A percentile compares a stretch with the other conserved stretches of the same genome.
phyloP scores from a whole-genome alignment of 2,113 vertebrate species.

The Eulemur rufifrons region DNA sequence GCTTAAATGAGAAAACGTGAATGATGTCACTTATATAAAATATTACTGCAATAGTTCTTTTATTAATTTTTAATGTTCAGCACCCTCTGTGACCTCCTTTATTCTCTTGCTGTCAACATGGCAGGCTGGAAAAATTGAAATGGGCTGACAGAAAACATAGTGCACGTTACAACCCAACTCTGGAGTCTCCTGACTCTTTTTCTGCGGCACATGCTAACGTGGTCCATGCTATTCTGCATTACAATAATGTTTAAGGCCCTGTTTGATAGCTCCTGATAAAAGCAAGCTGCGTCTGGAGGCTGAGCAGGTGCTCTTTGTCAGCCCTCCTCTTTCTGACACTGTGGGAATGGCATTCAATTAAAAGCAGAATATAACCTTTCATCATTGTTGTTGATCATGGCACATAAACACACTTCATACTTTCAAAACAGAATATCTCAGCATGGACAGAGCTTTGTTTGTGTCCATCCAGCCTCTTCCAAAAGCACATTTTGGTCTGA shows the following conservation, averaged over 20 bases:
- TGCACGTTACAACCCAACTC: constrained; percentile 36
- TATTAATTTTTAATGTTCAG: constrained; percentile 90
- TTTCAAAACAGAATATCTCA: constrained; percentile 53
- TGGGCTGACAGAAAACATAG: constrained; percentile 76
- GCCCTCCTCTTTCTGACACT: constrained; percentile 49
- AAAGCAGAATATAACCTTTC: constrained; percentile 12
- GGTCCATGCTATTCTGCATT: constrained; percentile 51
- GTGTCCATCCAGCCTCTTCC: constrained; percentile 57
- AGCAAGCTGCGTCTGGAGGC: constrained; percentile 44
- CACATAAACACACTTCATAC: not conserved
- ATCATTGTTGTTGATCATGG: not conserved
- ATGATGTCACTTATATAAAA: constrained; percentile 88
- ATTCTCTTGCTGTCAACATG: constrained; percentile 84
- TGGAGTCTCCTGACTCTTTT: constrained; percentile 63
- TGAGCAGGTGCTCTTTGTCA: constrained; percentile 42
- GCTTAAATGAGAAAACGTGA: constrained; percentile 86
- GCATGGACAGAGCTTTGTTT: constrained; percentile 69
- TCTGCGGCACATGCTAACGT: not conserved
- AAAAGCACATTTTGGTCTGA: constrained; percentile 44
- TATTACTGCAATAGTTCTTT: constrained; percentile 87
- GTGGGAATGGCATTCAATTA: constrained; percentile 41
- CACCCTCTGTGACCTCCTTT: constrained; percentile 85
- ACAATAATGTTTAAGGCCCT: constrained; percentile 67
- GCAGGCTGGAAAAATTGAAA: constrained; percentile 85
- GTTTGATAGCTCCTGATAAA: constrained; percentile 72